Evolutionary conservation across 2,888 invertebrate genomes (phyloP).

Genomic region (Leptopilina myrica): DNA sequence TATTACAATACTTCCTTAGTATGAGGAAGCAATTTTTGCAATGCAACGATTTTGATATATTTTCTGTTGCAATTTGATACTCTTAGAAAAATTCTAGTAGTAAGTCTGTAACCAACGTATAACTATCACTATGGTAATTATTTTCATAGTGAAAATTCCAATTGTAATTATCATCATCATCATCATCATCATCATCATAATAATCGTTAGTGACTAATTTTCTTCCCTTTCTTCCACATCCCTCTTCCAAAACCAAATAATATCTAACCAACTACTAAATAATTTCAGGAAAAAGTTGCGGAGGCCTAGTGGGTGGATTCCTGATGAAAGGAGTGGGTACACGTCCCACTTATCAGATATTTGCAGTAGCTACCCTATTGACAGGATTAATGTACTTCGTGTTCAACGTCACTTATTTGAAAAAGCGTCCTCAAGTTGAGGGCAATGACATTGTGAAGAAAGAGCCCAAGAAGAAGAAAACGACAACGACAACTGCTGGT

Average conservation of each 20-base stretch:
- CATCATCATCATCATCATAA: too few relatives aligned
- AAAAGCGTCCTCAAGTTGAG: conserved; percentile 78
- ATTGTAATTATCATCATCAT: too few relatives aligned
- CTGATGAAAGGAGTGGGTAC: conserved; percentile 86
- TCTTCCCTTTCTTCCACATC: too few relatives aligned
- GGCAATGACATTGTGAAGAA: conserved; percentile 81
- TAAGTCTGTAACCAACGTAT: too few relatives aligned
- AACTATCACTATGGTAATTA: too few relatives aligned
- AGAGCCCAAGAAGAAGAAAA: conserved; percentile 69
- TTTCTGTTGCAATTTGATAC: too few relatives aligned
- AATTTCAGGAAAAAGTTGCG: conserved; percentile 84
- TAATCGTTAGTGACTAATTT: background rate
- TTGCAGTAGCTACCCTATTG: conserved; percentile 81
- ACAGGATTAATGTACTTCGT: conserved; percentile 84
- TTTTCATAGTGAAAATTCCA: too few relatives aligned
- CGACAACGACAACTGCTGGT: background rate
- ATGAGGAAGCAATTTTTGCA: too few relatives aligned
- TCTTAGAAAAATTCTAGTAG: too few relatives aligned
- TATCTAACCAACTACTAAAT: background rate
- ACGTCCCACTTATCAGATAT: conserved; percentile 84
- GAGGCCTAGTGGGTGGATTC: conserved; percentile 87
- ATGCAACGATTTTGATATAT: too few relatives aligned
- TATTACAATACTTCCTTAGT: too few relatives aligned
- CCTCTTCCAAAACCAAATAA: too few relatives aligned
- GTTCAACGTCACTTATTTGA: conserved; percentile 83